Evolutionary conservation across 2,797 vertebrate genomes (phyloP), one percentile per base, ranked within the genome.

Genomic region (Oceanodroma leucorhoa): DNA sequence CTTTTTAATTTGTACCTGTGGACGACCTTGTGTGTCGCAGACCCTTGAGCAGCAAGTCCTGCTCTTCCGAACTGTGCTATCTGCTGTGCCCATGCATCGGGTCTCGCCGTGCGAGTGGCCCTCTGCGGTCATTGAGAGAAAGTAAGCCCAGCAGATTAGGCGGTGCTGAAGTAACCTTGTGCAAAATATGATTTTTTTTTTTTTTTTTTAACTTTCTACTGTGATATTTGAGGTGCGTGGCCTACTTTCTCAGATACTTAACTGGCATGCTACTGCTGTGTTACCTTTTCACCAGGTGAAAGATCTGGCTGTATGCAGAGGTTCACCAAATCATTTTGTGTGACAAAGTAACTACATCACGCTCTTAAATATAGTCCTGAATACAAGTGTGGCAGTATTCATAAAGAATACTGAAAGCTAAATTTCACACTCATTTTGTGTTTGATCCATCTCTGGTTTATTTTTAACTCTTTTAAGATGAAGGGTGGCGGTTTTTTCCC

Each of bases 81-180:
- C 36, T 75, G 30, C 53, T 45, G 12, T 46, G 10, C 32, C 55
- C n/a, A n/a, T n/a, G n/a, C 57, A 6, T 32, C 1, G 1, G 26
- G 6, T 38, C 66, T 54, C 65, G 55, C 51, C 3, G 0, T 30
- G 36, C 0, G 0, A n/a, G 21, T 10, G 30, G 18, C 10, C 17
- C 34, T 11, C 46, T 45, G 30, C 0, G 0, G 1, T 54, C 24
- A 2, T 0, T 15, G 40, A 18, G 20, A 29, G 32, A 26, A 41
- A 8, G 34, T 13, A 21, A 82, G 8, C 40, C 36, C 40, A 48
- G 22, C 58, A 66, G 29, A 24, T n/a, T 18, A 40, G 15, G 16
- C 26, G 22, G 30, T 26, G 32, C 60, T 89, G 55, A 76, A 51
- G 14, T 57, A 58, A 62, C 40, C 40, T 64, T 53, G 26, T 38